These are phyloP conservation scores for Chelidonichthys spinosus DNA, from an alignment of 2,797 vertebrate species.

Conservation along the genomic window DNA sequence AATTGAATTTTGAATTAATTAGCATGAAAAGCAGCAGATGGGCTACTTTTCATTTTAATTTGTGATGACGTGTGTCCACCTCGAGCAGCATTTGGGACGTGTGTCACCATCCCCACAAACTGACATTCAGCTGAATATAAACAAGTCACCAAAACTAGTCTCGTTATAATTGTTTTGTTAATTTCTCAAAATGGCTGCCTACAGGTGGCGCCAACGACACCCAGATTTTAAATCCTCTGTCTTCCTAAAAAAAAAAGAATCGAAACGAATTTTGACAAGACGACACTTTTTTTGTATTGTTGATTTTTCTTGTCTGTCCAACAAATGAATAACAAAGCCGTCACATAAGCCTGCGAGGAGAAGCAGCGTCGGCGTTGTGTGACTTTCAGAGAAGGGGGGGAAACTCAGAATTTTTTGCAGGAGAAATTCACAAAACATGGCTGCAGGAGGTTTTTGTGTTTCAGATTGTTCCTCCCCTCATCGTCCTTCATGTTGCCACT, in stretches of 20 bases:
- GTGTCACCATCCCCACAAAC: conserved; percentile 1
- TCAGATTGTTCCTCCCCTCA: conserved; percentile 83
- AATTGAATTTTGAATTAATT: conserved; percentile 28
- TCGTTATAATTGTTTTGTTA: conserved; percentile 64
- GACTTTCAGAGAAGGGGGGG: conserved; percentile 14
- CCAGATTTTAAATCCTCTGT: conserved; percentile 71
- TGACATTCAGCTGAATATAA: conserved; percentile 15
- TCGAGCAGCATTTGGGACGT: background rate
- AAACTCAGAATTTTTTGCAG: conserved; percentile 74
- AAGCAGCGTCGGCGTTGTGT: background rate
- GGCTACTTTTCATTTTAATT: conserved; percentile 7
- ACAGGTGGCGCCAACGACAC: conserved; percentile 84
- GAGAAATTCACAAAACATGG: conserved; percentile 87
- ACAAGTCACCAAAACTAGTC: conserved; percentile 55
- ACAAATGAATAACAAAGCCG: background rate
- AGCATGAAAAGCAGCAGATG: conserved; percentile 8
- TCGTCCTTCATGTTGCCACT: conserved; percentile 81
- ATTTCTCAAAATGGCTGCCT: conserved; percentile 79
- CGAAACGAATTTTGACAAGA: conserved; percentile 36
- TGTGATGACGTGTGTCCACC: background rate
- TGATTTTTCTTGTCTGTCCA: background rate
- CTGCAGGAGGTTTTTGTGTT: conserved; percentile 88
- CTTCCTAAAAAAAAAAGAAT: conserved; percentile 65
- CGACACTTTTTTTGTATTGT: conserved; percentile 26
- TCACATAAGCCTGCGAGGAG: background rate